These are phyloP conservation scores for Pterobdella sp. DNA, from an alignment of 2,888 invertebrate genomes.

Conservation along the genomic window DNA sequence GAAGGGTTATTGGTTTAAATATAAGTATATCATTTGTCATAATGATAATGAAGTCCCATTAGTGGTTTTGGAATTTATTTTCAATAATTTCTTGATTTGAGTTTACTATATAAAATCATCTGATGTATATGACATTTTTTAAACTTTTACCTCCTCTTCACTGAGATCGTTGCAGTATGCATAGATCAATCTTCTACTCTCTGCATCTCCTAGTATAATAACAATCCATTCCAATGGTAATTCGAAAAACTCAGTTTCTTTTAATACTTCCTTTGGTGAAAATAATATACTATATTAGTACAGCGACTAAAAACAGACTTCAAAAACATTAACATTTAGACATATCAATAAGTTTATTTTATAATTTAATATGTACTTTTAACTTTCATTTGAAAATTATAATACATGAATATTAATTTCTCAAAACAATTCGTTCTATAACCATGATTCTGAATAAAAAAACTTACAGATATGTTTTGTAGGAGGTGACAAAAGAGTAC, in stretches of 20 bases:
- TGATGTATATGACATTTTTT: not conserved
- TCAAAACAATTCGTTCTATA: not conserved
- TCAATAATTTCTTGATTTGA: not conserved
- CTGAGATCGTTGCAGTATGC: slow-evolving; percentile 2
- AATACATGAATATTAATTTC: not conserved
- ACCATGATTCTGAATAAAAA: not conserved
- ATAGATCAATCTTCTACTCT: slow-evolving; percentile 5
- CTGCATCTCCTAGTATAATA: slow-evolving; percentile 13
- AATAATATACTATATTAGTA: no score
- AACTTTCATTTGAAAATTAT: no score
- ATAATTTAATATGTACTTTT: no score
- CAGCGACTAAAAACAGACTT: no score
- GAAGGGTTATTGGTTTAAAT: not conserved
- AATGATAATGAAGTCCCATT: not conserved
- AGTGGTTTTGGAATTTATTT: not conserved
- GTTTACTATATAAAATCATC: not conserved
- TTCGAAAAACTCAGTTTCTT: slow-evolving; percentile 8
- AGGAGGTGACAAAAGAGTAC: slow-evolving; percentile 22
- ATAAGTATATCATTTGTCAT: not conserved
- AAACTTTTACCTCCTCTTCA: not conserved
- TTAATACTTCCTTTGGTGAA: slow-evolving; percentile 17
- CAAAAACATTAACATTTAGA: no score
- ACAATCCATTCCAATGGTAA: slow-evolving; percentile 19
- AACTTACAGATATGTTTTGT: slow-evolving; percentile 20
- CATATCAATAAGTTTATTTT: no score